A percentile compares a stretch with the other conserved stretches of the same genome.
These are phyloP conservation scores for Thunnus maccoyii DNA, from an alignment of 2,113 vertebrate genomes.

Conservation along the genomic window DNA sequence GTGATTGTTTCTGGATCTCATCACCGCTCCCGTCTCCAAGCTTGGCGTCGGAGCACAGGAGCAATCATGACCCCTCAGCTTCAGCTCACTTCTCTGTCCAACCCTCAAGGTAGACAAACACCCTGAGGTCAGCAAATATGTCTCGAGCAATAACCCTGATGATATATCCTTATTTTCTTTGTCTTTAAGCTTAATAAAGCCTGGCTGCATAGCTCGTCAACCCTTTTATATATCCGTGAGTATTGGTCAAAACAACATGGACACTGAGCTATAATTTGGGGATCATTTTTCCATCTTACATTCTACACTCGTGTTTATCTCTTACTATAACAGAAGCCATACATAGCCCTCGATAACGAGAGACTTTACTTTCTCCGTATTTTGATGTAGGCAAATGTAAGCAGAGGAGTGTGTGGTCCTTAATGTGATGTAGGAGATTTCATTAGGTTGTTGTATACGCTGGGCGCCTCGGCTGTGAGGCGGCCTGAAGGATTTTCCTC, in stretches of 20 bases:
- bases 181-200: neutral
- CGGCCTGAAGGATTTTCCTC: constrained; percentile 29
- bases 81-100: constrained; percentile 1
- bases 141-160: neutral
- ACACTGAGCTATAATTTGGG: neutral
- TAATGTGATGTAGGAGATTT: constrained; percentile 47
- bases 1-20: constrained; percentile 57
- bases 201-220: neutral
- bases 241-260: neutral
- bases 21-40: constrained; percentile 26
- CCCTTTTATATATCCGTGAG: neutral
- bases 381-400: constrained; percentile 35
- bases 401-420: constrained; percentile 56
- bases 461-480: constrained; percentile 7
- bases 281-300: neutral
- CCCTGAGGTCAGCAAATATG: constrained; percentile 24
- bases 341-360: neutral
- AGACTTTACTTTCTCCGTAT: constrained; percentile 6
- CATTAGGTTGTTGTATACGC: constrained; percentile 28
- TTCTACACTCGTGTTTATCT: neutral
- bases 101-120: neutral
- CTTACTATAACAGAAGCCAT: constrained; percentile 14
- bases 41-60: constrained; percentile 13
- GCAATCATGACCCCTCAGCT: constrained; percentile 8
- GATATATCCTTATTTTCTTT: neutral